Percentiles rank a stretch among this genome's conserved stretches.
These are phyloP conservation scores for Polydrusus tereticollis DNA, from an alignment of 2,888 invertebrate genomes.

Conservation along the genomic window DNA sequence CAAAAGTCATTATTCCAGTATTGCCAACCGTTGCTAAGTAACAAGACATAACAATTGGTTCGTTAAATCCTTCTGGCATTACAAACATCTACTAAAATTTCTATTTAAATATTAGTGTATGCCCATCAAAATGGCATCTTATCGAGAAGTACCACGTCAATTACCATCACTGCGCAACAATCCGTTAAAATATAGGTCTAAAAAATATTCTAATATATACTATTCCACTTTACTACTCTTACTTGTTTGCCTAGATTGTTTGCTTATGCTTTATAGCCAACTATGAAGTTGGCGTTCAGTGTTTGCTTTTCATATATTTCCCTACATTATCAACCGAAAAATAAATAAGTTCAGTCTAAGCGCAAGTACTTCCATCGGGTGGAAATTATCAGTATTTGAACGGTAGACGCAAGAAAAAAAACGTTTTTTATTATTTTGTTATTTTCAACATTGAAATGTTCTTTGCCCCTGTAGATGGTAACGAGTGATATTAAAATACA, in stretches of 20 bases:
- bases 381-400: background rate
- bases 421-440: too few relatives aligned
- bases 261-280: constrained; percentile 28
- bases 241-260: constrained; percentile 30
- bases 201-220: background rate
- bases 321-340: constrained; percentile 29
- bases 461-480: too few relatives aligned
- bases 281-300: constrained; percentile 4
- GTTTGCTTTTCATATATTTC: constrained; percentile 38
- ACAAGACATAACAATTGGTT: too few relatives aligned
- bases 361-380: constrained; percentile 13
- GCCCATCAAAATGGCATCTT: background rate
- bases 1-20: too few relatives aligned
- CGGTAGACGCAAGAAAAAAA: too few relatives aligned
- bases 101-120: too few relatives aligned
- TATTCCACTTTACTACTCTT: constrained; percentile 19
- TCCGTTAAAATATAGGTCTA: background rate
- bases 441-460: too few relatives aligned
- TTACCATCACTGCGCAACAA: background rate
- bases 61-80: too few relatives aligned
- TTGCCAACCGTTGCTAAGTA: too few relatives aligned
- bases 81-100: too few relatives aligned
- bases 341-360: constrained; percentile 25
- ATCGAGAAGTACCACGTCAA: background rate
- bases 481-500: too few relatives aligned